Evolutionary conservation across 2,113 vertebrate genomes (phyloP).

Genomic region (Plecotus auritus): DNA sequence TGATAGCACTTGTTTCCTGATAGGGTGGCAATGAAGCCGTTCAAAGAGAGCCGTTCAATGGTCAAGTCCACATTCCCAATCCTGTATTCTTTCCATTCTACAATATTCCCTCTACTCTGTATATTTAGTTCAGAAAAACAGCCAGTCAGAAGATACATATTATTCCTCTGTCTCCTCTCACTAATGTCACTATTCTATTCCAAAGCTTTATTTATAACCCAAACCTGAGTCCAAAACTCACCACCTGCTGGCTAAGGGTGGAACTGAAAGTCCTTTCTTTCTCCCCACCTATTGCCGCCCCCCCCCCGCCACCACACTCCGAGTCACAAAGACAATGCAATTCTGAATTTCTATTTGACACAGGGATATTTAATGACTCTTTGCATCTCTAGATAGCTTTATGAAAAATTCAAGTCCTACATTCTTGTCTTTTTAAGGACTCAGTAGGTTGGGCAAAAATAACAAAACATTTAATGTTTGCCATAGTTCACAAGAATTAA

Average conservation of each 20-base stretch:
- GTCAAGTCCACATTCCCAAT: not conserved
- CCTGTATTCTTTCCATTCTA: not conserved
- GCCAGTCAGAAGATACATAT: not conserved
- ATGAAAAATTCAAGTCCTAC: not conserved
- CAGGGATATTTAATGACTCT: not conserved
- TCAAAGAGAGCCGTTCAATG: not conserved
- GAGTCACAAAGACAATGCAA: not conserved
- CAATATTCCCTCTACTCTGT: not conserved
- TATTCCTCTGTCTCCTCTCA: not conserved
- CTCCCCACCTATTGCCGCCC: not conserved
- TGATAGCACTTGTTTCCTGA: not conserved
- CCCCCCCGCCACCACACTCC: not conserved
- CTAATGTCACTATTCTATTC: not conserved
- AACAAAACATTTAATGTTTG: not conserved
- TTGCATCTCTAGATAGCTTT: not conserved
- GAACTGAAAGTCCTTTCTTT: slow-evolving; percentile 10
- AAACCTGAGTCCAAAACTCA: not conserved
- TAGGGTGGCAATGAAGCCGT: not conserved
- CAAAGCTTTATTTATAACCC: slow-evolving; percentile 1
- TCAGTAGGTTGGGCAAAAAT: not conserved
- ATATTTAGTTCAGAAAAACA: not conserved
- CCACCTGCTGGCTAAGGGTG: slow-evolving; percentile 14
- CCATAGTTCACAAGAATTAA: not conserved
- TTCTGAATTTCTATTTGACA: not conserved
- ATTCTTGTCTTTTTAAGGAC: not conserved